Base-by-base conservation (phyloP, 2,888 invertebrate genomes). In the Tenthredo notha region DNA sequence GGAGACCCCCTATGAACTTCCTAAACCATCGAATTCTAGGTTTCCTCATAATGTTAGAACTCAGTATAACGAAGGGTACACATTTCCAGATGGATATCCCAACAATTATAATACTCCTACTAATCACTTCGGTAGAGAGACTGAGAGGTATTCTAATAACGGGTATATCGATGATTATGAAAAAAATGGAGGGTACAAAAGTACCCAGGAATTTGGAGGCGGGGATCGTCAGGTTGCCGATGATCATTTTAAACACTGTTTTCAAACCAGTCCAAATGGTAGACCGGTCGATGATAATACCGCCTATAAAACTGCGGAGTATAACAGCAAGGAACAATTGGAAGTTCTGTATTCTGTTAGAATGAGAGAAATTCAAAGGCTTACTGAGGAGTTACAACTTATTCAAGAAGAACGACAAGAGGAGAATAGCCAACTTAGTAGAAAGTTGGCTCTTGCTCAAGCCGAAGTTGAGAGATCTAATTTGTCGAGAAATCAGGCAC, bases 391-490 rank as follows among this genome's bases (percentile, higher is more conserved):
- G 65, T 58, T 92, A 37, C 90, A 90, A 61, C 90, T 91, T 50
- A 61, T 92, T 40, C 89, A 90, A 29, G 50, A 87, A 21, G 89
- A 90, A 50, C 91, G 88, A 74, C 90, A 92, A 29, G 91, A 91
- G 54, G 91, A 91, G 15, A 92, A 90, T 33, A 94, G 94, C 87
- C 94, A 95, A 75, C 92, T 95, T 29, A 94, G 94, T n/a, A 95
- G 95, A 72, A 94, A 95, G 67, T 92, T 96, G 0, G 93, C 94
- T 0, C 94, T 96, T 1, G 94, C 95, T 1, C 94, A 96, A 87
- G 95, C 95, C 33, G 96, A 96, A 88, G 94, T 95, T 67, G 95
- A 96, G 86, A 95, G 95, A 85, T 95, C 95, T 0, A 94, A 95
- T 85, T 91, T 95, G 12, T 95, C 95, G 0, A 92, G 95, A 86